Evolutionary conservation across 2,113 vertebrate genomes (phyloP), one percentile per base, ranked within the genome.

Genomic region (Silurus meridionalis): DNA sequence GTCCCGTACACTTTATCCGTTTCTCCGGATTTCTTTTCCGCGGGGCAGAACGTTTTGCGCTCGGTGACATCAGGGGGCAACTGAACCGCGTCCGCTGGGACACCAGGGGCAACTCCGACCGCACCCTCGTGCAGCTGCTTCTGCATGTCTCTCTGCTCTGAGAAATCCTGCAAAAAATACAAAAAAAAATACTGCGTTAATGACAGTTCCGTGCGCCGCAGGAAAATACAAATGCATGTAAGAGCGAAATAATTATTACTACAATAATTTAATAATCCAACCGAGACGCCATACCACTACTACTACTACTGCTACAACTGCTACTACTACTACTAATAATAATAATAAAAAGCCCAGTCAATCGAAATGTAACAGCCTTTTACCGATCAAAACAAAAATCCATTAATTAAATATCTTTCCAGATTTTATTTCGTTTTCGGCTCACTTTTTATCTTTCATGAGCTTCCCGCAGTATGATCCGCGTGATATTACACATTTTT

Each of bases 71-170:
- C 83, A 55, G 37, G 55, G 67, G 83, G 83, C 83, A 74, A 74
- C 6, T 84, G 83, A 46, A 84, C 83, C 55, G 67, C 55, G 46
- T 84, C 83, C 53, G 67, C 83, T 14, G 53, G 67, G n/a, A 2
- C 69, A 60, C 53, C 19, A 58, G 83, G 55, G 67, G 83, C 83
- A 82, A 92, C 90, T 89, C 95, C 94, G 13, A 89, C 91, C 69
- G 93, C 93, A 89, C 94, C 95, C 1, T 71, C 93, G 9, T 91
- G 90, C 87, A 92, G 92, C 86, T 91, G 92, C 86, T 94, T 96
- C 93, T 93, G 94, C 96, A 97, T 97, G 90, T 97, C 96, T 94
- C 94, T 94, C 74, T 93, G 94, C 87, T 94, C 93, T 87, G 94
- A 86, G 91, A 93, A 95, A 91, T 99, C 97, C 98, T 99, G 92